These are phyloP conservation scores for Diarsia mendica DNA, from an alignment of 2,888 invertebrate genomes.

Conservation along the genomic window DNA sequence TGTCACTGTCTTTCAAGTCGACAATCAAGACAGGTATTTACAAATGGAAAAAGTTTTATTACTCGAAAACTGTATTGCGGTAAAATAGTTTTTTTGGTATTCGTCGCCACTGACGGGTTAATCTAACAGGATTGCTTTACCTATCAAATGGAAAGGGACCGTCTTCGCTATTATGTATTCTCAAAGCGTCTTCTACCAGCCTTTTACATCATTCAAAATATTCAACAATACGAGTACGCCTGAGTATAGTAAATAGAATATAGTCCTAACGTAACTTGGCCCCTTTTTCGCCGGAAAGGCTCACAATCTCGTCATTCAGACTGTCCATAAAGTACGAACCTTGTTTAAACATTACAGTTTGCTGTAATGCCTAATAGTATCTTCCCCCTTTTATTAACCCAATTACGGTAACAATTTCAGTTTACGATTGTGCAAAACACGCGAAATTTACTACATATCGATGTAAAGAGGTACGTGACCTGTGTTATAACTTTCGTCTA, in stretches of 20 bases:
- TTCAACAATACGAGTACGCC: conserved; percentile 60
- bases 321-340: conserved; percentile 47
- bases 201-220: conserved; percentile 60
- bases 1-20: conserved; percentile 25
- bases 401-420: conserved; percentile 56
- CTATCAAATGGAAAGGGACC: conserved; percentile 40
- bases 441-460: conserved; percentile 68
- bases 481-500: conserved; percentile 66
- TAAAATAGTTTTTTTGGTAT: conserved; percentile 10
- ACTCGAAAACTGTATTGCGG: conserved; percentile 2
- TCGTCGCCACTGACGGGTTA: conserved; percentile 27
- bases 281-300: conserved; percentile 51
- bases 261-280: conserved; percentile 4
- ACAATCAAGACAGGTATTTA: conserved; percentile 26
- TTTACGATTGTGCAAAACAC: conserved; percentile 64
- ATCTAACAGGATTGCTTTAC: conserved; percentile 32
- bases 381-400: conserved; percentile 56
- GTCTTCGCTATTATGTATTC: conserved; percentile 49
- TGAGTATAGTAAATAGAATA: conserved; percentile 52
- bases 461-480: conserved; percentile 70
- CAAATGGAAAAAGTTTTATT: conserved; percentile 30
- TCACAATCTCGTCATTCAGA: conserved; percentile 58
- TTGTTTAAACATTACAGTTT: conserved; percentile 68
- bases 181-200: conserved; percentile 24
- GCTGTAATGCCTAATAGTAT: conserved; percentile 71